A percentile compares a stretch with the other conserved stretches of the same genome.
phyloP scores from a whole-genome alignment of 2,888 invertebrate genomes.

The Lochmaea crataegi region DNA sequence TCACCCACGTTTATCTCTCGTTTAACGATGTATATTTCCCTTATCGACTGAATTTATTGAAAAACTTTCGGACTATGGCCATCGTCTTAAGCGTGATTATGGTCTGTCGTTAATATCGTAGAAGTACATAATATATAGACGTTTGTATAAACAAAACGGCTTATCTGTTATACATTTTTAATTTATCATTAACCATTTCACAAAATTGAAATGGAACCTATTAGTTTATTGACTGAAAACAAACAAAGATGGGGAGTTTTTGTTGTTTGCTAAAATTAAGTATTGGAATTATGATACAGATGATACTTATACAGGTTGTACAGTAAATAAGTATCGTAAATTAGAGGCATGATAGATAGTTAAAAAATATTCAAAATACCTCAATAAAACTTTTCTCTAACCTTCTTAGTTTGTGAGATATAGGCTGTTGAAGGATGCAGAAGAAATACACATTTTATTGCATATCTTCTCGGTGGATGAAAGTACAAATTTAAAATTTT shows the following conservation, averaged over 20 bases:
- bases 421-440: no score
- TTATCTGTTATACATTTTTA: slow-evolving; percentile 32
- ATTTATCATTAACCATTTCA: slow-evolving; percentile 36
- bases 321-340: no score
- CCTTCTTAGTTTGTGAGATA: no score
- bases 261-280: no score
- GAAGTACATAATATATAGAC: slow-evolving; percentile 37
- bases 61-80: slow-evolving; percentile 36
- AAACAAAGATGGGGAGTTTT: slow-evolving; percentile 2
- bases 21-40: not conserved
- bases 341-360: no score
- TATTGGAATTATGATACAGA: no score
- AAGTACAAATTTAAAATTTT: no score
- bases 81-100: slow-evolving; percentile 33
- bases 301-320: no score
- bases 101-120: slow-evolving; percentile 27
- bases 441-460: no score
- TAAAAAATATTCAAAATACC: no score
- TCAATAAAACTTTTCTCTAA: no score
- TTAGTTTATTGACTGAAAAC: not conserved
- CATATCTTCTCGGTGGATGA: no score
- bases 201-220: slow-evolving; percentile 9
- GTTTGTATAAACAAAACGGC: slow-evolving; percentile 8
- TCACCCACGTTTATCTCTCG: not conserved
- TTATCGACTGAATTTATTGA: slow-evolving; percentile 5